Percentiles rank a stretch among this genome's conserved stretches.
phyloP scores from a whole-genome alignment of 1,140 invertebrate species.

The Ditylenchus dipsaci region DNA sequence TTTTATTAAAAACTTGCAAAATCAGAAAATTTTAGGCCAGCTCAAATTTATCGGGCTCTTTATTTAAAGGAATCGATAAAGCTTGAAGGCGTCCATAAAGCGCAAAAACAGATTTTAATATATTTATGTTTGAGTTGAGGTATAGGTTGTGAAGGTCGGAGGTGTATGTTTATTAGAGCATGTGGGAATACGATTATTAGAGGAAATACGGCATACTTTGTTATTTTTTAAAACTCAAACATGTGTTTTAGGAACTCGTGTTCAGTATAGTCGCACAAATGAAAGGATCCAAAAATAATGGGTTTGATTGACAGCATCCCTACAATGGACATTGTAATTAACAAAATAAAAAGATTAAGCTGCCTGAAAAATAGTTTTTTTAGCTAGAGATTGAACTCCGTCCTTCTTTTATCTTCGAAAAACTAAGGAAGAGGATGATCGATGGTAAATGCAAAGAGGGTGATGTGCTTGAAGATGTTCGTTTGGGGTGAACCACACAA shows the following conservation, averaged over 20 bases:
- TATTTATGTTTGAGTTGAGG: no score
- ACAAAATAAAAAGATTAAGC: neutral
- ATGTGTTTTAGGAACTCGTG: slow-evolving; percentile 34
- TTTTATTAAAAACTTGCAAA: no score
- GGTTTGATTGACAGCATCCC: slow-evolving; percentile 52
- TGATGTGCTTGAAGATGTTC: slow-evolving; percentile 8
- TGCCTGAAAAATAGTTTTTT: slow-evolving; percentile 22
- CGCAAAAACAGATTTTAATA: no score
- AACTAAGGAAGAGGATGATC: slow-evolving; percentile 39
- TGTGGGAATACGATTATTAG: no score
- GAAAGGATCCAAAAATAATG: slow-evolving; percentile 49
- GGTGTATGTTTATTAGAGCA: no score
- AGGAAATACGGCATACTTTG: no score
- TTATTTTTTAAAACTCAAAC: no score
- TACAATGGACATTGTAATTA: slow-evolving; percentile 46
- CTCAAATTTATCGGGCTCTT: no score
- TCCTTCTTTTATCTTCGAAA: slow-evolving; percentile 27
- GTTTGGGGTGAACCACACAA: neutral
- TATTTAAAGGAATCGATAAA: no score
- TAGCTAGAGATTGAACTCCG: slow-evolving; percentile 49
- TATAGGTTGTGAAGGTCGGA: no score
- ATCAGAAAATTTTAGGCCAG: no score
- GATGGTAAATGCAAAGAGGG: slow-evolving; percentile 36
- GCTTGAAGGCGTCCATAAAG: no score
- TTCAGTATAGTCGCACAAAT: slow-evolving; percentile 49